Evolutionary conservation across 2,113 vertebrate genomes (phyloP), one percentile per base, ranked within the genome.

Genomic region (Alligator sinensis): DNA sequence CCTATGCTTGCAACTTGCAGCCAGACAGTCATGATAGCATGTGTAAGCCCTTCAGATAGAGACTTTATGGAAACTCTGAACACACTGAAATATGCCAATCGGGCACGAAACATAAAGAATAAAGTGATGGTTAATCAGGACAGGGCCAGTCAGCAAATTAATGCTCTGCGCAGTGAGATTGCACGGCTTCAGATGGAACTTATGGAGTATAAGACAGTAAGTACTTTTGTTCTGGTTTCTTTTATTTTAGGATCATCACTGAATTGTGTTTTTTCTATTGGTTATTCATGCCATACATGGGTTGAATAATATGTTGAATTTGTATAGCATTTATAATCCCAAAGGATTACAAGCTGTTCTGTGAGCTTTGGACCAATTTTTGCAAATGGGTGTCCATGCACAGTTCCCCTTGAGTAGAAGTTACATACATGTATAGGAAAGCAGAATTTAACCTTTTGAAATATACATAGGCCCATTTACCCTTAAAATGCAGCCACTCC

Each of bases 11-110:
- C 95, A 77, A 88, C 90, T 94, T 97, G 1, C 97, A 99, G 99
- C 97, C 99, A 99, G 98, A 99, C 99, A 0, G 95, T 99, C 88
- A 99, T 99, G 99, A 99, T 99, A 81, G 99, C 99, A 0, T 99
- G 99, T 61, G 98, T 99, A 97, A 99, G 99, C 96, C 99, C 99
- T 30, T 99, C 99, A 2, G 99, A 99, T 91, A 97, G 99, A 88
- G 99, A 99, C 97, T 99, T 99, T 96, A 99, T 99, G 99, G 99
- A 99, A 97, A 99, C 99, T 1, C 86, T 99, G 94, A 99, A 99
- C 98, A 98, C 99, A 0, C 79, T 99, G 1, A 99, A 99, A 91
- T 99, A 99, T 3, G 99, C 99, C 58, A 99, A 99, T 95, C 97
- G 99, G 16, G 99, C 99, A 0, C 98, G 99, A 27, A 99, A 99